Evolutionary conservation across 1,140 invertebrate species (phyloP).

Genomic region (Argopecten irradians): DNA sequence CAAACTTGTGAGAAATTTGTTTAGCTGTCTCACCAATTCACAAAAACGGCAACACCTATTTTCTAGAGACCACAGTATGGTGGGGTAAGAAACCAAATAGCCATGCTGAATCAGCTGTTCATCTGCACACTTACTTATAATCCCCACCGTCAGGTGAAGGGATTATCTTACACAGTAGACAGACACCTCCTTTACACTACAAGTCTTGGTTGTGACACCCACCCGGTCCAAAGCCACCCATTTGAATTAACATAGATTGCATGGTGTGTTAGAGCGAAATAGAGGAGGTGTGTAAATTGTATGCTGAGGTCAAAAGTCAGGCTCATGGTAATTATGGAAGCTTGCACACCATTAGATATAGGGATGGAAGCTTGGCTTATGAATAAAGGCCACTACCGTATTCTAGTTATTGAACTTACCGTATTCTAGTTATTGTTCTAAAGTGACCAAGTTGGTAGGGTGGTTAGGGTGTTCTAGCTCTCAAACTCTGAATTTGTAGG

Average conservation of each 20-base stretch:
- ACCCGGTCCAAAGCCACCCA: too few relatives aligned
- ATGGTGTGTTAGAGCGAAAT: background rate
- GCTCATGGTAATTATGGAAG: background rate
- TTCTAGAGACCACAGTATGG: too few relatives aligned
- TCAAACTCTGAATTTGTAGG: too few relatives aligned
- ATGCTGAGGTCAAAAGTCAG: background rate
- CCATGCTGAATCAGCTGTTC: background rate
- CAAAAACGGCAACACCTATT: too few relatives aligned
- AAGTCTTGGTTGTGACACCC: background rate
- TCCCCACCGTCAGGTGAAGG: background rate
- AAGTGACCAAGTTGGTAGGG: too few relatives aligned
- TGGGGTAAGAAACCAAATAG: background rate
- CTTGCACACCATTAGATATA: too few relatives aligned
- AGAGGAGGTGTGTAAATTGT: background rate
- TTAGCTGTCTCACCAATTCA: too few relatives aligned
- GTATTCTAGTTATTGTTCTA: too few relatives aligned
- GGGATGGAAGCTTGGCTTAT: too few relatives aligned
- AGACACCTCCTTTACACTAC: background rate
- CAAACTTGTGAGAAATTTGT: constrained; percentile 7
- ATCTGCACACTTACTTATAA: background rate
- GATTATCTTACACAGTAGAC: background rate
- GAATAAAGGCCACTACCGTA: too few relatives aligned
- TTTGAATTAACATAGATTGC: background rate
- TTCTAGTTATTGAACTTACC: too few relatives aligned
- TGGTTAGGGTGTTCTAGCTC: too few relatives aligned